Evolutionary conservation across 1,140 invertebrate genomes (phyloP).

Genomic region (Calliopsis andreniformis): DNA sequence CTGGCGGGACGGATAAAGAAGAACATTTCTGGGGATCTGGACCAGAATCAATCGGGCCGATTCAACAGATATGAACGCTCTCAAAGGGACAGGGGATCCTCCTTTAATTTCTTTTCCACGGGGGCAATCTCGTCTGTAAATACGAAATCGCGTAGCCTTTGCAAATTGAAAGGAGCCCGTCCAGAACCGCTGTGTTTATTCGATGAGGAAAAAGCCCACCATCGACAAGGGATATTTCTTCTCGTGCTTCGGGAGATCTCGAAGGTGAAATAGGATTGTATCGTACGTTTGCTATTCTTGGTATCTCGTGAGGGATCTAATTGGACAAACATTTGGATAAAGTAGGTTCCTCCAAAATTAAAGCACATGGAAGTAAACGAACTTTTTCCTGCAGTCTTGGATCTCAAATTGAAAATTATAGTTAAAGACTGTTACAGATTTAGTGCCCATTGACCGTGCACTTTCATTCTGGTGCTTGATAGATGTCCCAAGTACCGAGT

Average conservation of each 20-base stretch:
- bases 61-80: constrained; percentile 37
- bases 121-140: constrained; percentile 50
- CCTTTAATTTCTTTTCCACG: constrained; percentile 53
- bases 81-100: constrained; percentile 43
- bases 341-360: no score
- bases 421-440: no score
- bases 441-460: no score
- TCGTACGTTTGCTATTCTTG: no score
- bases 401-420: no score
- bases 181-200: background rate
- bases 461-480: no score
- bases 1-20: constrained; percentile 51
- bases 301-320: no score
- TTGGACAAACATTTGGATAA: no score
- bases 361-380: no score
- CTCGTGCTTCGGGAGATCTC: background rate
- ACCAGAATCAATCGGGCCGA: constrained; percentile 54
- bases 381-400: no score
- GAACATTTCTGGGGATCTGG: constrained; percentile 38
- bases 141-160: constrained; percentile 31
- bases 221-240: background rate
- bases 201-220: background rate
- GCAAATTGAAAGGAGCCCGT: constrained; percentile 39
- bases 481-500: no score
- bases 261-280: background rate